Evolutionary conservation across 2,888 invertebrate genomes (phyloP), one percentile per base, ranked within the genome.

Genomic region (Agonopterix arenella): DNA sequence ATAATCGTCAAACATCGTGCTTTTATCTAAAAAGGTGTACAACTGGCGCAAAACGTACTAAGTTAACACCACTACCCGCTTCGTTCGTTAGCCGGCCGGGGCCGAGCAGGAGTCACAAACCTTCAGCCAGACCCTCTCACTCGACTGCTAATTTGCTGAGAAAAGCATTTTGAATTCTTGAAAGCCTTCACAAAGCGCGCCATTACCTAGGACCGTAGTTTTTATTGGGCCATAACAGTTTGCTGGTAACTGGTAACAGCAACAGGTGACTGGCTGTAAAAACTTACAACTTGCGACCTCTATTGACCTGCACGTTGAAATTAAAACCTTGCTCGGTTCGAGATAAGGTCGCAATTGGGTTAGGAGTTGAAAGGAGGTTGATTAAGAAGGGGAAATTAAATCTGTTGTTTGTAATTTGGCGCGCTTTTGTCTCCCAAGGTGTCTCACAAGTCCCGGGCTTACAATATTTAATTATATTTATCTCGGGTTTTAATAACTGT

Each of bases 221-320:
- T 80, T 82, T 80, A 84, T 80, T 72, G 76, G 67, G 69, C 75
- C 62, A 78, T 82, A 76, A 80, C 79, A 69, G 64, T 76, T 68
- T 62, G 55, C 52, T 56, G 54, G 55, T 56, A 59, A 49, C 44
- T 28, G 28, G 36, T 16, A 37, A 52, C 57, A 58, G 75, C 83
- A 84, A 83, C 83, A 83, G 82, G 83, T 83, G 75, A 73, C 59
- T 59, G 66, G 62, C 58, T 62, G 65, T 69, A 68, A 70, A 71
- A 68, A 65, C 60, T 64, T 60, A 56, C 61, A 66, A 62, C 62
- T 59, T 51, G 45, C 47, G 38, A 38, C 38, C 38, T 37, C 43
- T 57, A 60, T 55, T 56, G 54, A 61, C 61, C 62, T 52, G 52
- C 52, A 13, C 18, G 18, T 50, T 60, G 59, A 62, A 59, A 54